Base-by-base conservation (phyloP, 1,140 invertebrate species). In the Brachionus rotundiformis region DNA sequence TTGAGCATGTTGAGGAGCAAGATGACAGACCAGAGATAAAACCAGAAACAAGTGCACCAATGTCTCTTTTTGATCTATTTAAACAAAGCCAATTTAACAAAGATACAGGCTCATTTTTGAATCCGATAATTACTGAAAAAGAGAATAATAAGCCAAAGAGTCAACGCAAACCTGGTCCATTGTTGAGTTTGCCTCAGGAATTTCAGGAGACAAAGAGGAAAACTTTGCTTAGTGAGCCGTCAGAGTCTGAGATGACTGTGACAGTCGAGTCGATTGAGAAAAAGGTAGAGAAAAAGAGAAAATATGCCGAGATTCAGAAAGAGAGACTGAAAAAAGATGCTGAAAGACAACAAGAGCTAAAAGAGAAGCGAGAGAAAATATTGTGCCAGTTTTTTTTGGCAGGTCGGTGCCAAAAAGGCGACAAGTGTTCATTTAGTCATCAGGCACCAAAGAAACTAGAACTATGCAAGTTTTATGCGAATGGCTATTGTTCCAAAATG, bases 401-500 rank as follows among this genome's bases (percentile, higher is more conserved):
- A 29, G 79, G 79, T 8, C 31, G 61, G 8, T 81, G 79, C 25
- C 23, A 25, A 29, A 81, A 89, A 88, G 93, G 93, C 79, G 91
- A 92, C 73, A 91, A 92, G 54, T 94, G 93, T 88, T 91, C 91
- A 7, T 96, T 92, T 87, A 94, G 93, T n/a, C 95, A 96, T 87
- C 92, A 94, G 84, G 91, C 91, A 75, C 89, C 92, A 63, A 91
- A 94, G 81, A 96, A 96, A 89, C 91, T 94, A 90, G 95, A 98
- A 87, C 88, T 98, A 0, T 98, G 96, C 87, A 98, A 98, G 89
- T 98, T 96, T 89, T 98, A 97, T 88, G 87, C 97, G 47, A 95
- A 94, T 91, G 94, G 95, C 80, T 94, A 94, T 86, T 98, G 96
- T 89, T 93, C 93, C 7, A 98, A 98, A 90, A 92, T 93, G 83